phyloP scores from a whole-genome alignment of 1,140 invertebrate species.

The Alviniconcha marisindica region DNA sequence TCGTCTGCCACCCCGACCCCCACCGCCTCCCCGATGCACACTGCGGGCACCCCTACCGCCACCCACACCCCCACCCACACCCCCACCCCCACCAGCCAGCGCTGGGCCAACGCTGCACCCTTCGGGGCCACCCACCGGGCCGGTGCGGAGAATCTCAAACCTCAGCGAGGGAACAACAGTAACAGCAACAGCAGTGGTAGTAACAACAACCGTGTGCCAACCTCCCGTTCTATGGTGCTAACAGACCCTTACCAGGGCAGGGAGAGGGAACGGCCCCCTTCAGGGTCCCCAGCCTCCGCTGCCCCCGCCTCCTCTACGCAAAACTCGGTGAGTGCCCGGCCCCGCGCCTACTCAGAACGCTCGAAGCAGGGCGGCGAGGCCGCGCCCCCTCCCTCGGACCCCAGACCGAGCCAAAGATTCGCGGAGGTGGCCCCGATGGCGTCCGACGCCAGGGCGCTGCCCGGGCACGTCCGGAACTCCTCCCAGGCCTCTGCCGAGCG shows the following conservation, averaged over 20 bases:
- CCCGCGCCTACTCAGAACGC: constrained; percentile 2
- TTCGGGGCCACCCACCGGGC: constrained; percentile 22
- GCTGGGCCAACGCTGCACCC: constrained; percentile 21
- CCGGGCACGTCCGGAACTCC: background rate
- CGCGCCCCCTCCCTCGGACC: background rate
- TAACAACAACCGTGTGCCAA: background rate
- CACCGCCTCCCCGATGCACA: background rate
- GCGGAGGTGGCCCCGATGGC: background rate
- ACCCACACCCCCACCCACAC: background rate
- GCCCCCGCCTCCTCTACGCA: constrained; percentile 4
- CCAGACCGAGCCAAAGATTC: background rate
- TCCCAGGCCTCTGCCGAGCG: background rate
- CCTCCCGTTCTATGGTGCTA: constrained; percentile 11
- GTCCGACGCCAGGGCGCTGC: background rate
- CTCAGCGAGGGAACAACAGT: background rate
- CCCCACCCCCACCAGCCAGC: background rate
- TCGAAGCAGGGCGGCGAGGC: background rate
- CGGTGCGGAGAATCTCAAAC: background rate
- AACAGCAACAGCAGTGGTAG: constrained; percentile 7
- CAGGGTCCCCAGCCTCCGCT: background rate
- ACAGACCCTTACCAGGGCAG: constrained; percentile 9
- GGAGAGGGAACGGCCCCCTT: background rate
- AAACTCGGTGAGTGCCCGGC: background rate
- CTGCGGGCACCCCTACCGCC: background rate
- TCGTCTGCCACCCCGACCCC: constrained; percentile 31